Evolutionary conservation across 2,797 vertebrate species (phyloP).

Genomic region (Pitangus sulphuratus): DNA sequence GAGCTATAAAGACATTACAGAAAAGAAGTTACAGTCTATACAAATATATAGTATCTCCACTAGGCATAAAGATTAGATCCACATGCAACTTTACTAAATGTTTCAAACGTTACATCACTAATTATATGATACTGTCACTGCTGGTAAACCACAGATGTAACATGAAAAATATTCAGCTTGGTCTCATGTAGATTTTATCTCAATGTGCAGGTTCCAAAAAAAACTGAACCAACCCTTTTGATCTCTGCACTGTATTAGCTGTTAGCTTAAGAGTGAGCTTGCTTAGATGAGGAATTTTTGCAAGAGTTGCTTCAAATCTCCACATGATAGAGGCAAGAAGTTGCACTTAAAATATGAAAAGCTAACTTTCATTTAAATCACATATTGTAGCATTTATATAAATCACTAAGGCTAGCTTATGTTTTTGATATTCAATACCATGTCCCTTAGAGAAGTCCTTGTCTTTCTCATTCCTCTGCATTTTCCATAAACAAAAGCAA

Average conservation of each 20-base stretch:
- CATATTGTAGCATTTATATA: slow-evolving; percentile 59
- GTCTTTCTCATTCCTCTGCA: slow-evolving; percentile 8
- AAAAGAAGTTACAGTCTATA: slow-evolving; percentile 39
- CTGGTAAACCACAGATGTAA: slow-evolving; percentile 64
- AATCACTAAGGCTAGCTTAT: slow-evolving; percentile 35
- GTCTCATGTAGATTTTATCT: slow-evolving; percentile 63
- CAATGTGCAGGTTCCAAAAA: slow-evolving; percentile 52
- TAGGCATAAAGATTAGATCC: slow-evolving; percentile 60
- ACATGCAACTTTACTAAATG: slow-evolving; percentile 50
- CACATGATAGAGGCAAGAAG: slow-evolving; percentile 48
- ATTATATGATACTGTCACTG: slow-evolving; percentile 64
- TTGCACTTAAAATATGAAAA: slow-evolving; percentile 46
- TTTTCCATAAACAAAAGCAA: slow-evolving; percentile 44
- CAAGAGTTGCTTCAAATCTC: slow-evolving; percentile 58
- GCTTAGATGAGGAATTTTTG: slow-evolving; percentile 58
- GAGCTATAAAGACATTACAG: slow-evolving; percentile 28
- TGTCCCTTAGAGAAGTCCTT: slow-evolving; percentile 17
- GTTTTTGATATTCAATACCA: slow-evolving; percentile 46
- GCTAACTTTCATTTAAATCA: slow-evolving; percentile 53
- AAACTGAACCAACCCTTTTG: slow-evolving; percentile 54
- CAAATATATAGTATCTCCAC: slow-evolving; percentile 33
- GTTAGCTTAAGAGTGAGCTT: slow-evolving; percentile 50
- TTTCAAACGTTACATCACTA: slow-evolving; percentile 63
- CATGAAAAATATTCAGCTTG: slow-evolving; percentile 61
- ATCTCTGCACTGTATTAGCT: slow-evolving; percentile 57